Evolutionary conservation across 2,113 vertebrate species (phyloP).

Genomic region (Aix galericulata): DNA sequence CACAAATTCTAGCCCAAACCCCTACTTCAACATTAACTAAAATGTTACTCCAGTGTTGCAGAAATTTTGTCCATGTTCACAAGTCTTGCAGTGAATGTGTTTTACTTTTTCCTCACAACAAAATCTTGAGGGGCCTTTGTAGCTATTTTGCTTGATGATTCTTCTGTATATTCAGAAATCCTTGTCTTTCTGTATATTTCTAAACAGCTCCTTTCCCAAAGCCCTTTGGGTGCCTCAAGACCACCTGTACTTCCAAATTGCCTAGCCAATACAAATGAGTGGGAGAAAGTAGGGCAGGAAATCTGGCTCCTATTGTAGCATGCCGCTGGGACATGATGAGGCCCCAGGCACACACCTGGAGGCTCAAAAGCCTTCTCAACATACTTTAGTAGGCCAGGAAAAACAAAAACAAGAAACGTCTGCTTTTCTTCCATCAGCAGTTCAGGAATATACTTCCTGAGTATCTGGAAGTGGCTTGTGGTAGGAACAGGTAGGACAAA

Average conservation of each 20-base stretch:
- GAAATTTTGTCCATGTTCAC: background rate
- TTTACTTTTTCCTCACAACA: background rate
- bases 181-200: background rate
- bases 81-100: background rate
- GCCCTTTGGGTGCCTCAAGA: background rate
- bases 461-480: background rate
- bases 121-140: background rate
- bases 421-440: background rate
- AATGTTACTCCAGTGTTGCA: background rate
- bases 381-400: background rate
- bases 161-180: background rate
- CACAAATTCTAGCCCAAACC: background rate
- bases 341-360: background rate
- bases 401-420: background rate
- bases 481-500: background rate
- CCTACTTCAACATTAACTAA: background rate
- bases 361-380: background rate
- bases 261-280: background rate
- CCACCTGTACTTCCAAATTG: background rate
- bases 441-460: background rate
- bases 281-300: background rate
- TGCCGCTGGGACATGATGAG: background rate
- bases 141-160: background rate
- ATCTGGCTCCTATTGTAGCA: background rate
- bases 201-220: background rate